These are phyloP conservation scores for Bergia puertoricense DNA, from an alignment of 92 coral and sea anemone species.

Conservation along the genomic window DNA sequence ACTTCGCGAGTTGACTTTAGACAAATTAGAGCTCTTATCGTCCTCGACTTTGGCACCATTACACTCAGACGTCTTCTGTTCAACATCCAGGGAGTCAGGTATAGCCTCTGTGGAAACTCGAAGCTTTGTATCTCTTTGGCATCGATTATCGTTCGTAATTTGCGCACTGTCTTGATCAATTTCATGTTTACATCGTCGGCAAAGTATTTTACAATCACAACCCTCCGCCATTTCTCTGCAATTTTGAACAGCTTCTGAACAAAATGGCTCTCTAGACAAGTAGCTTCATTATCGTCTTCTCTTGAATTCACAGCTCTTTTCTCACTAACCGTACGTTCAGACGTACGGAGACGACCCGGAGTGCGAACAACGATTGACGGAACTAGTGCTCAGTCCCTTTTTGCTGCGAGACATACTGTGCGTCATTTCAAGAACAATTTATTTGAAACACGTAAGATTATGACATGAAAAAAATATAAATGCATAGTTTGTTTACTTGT, in stretches of 20 bases:
- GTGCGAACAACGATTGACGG: neutral
- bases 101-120: neutral
- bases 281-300: neutral
- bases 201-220: constrained; percentile 21
- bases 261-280: neutral
- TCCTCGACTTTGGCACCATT: neutral
- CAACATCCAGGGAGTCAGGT: neutral
- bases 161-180: neutral
- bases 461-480: too few species aligned
- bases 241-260: neutral
- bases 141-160: neutral
- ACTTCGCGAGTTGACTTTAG: constrained; percentile 45
- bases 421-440: too few species aligned
- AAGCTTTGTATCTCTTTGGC: neutral
- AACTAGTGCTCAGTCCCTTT: constrained; percentile 20
- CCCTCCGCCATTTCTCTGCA: constrained; percentile 36
- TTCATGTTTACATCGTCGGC: constrained; percentile 3
- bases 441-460: too few species aligned
- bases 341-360: neutral
- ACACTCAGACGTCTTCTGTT: constrained; percentile 3
- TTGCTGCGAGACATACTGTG: neutral
- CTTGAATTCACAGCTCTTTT: neutral
- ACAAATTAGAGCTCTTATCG: constrained; percentile 21
- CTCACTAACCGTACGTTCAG: neutral
- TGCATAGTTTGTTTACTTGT: too few species aligned